Evolutionary conservation across 2,797 vertebrate genomes (phyloP).

Genomic region (Lithobates sylvaticus): DNA sequence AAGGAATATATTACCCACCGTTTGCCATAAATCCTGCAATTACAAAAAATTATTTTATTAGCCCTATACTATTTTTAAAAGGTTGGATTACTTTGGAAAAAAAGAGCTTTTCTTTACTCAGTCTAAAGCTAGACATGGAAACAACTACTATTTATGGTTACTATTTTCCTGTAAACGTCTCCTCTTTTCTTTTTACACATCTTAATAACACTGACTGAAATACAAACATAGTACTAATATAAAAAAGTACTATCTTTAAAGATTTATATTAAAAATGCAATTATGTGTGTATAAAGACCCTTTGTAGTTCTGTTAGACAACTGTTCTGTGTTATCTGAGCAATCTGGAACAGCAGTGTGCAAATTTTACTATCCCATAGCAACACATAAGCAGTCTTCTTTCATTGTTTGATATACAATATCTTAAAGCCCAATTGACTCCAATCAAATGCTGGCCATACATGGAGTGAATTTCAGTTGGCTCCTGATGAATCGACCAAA

Average conservation of each 20-base stretch:
- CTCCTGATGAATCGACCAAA: no score
- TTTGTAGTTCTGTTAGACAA: not conserved
- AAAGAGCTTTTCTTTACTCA: conserved; percentile 83
- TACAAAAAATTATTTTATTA: conserved; percentile 90
- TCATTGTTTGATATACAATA: no score
- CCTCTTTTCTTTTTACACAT: not conserved
- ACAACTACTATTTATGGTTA: not conserved
- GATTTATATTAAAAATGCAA: not conserved
- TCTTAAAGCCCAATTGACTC: no score
- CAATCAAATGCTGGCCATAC: no score
- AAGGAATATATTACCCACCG: conserved; percentile 83
- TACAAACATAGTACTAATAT: not conserved
- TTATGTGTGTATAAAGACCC: not conserved
- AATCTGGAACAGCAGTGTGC: not conserved
- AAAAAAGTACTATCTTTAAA: not conserved
- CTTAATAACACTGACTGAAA: not conserved
- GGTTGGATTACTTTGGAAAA: conserved; percentile 83
- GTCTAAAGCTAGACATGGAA: conserved; percentile 57
- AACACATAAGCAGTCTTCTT: no score
- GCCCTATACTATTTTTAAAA: conserved; percentile 84
- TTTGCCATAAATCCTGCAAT: conserved; percentile 90
- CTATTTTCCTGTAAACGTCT: not conserved
- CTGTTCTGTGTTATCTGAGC: not conserved
- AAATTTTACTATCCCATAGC: no score
- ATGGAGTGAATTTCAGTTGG: no score